Evolutionary conservation across 1,140 invertebrate species (phyloP), one percentile per base, ranked within the genome.

Genomic region (Epicauta chinensis): DNA sequence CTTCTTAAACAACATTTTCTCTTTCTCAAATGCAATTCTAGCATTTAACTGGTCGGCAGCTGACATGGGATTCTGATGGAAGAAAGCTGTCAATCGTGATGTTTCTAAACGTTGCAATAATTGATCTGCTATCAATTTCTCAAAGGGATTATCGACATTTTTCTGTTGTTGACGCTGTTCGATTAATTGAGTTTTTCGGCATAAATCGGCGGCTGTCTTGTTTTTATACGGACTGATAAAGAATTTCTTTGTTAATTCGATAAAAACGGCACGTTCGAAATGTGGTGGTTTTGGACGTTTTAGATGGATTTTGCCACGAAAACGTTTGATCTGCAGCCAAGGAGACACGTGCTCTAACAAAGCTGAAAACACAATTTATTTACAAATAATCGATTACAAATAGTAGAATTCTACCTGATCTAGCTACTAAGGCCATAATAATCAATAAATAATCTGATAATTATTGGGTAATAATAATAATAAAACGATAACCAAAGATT

Each of bases 271-370:
- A 50, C 78, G 77, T 53, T 78, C 74, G 63, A 78, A 86, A 66
- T 85, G 81, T 13, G 81, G 80, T 43, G 75, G 70, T 66, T 75
- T 76, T 1, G 86, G 87, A 53, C 75, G 81, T 65, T 85, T 81
- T 38, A 89, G 79, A 63, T 89, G 87, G 23, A 89, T 84, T 70
- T 85, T 87, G 0, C 78, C 77, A 14, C 80, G 73, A 62, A 78
- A 86, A 56, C 86, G 73, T 63, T 80, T 79, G 11, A 78, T 75
- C 53, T 83, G 76, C 12, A 56, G 34, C 11, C 62, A 31, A 4
- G 56, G 57, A n/a, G 34, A 52, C n/a, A 53, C 12, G 6, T 38
- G 14, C 32, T 59, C 44, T 14, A 56, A 55, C 5, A 61, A 53
- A 10, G 42, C 63, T 65, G 34, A 56, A 53, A 65, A 56, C 31